phyloP scores from a whole-genome alignment of 30 jellyfish, hydroid and myxozoan genomes.

The Morbakka virulenta region DNA sequence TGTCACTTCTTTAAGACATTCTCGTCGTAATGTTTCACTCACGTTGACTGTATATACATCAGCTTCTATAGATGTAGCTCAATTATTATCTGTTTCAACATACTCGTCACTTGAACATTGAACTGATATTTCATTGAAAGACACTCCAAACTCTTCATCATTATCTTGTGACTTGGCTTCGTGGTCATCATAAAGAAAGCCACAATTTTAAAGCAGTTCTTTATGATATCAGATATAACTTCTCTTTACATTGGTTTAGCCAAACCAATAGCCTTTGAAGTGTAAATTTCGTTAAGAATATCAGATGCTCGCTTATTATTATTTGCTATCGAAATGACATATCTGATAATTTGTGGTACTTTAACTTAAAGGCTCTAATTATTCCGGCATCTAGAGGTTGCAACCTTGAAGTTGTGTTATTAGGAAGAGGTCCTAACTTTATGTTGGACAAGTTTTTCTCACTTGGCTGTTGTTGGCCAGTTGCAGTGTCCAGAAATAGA shows the following conservation, averaged over 20 bases:
- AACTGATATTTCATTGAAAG: constrained; percentile 12
- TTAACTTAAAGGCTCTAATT: no score
- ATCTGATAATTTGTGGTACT: no score
- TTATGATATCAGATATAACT: background rate
- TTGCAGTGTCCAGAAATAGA: no score
- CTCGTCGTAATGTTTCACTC: constrained; percentile 6
- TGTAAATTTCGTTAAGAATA: background rate
- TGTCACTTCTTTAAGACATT: constrained; percentile 2
- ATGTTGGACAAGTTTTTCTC: no score
- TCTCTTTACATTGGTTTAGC: background rate
- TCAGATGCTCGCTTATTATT: background rate
- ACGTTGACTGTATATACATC: background rate
- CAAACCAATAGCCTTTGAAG: background rate
- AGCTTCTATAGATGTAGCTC: constrained; percentile 1
- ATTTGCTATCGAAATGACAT: no score
- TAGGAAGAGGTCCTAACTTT: no score
- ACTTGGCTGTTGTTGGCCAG: no score
- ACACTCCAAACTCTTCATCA: constrained; percentile 9
- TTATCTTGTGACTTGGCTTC: constrained; percentile 26
- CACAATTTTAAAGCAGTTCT: background rate
- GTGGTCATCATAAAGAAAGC: background rate
- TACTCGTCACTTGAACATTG: constrained; percentile 4
- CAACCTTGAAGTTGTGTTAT: no score
- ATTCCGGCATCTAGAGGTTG: no score
- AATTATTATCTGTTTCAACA: constrained; percentile 19